Percentiles rank a stretch among this genome's conserved stretches.
These are phyloP conservation scores for Drosophila monieri DNA, from an alignment of 2,888 invertebrate genomes.

Conservation along the genomic window DNA sequence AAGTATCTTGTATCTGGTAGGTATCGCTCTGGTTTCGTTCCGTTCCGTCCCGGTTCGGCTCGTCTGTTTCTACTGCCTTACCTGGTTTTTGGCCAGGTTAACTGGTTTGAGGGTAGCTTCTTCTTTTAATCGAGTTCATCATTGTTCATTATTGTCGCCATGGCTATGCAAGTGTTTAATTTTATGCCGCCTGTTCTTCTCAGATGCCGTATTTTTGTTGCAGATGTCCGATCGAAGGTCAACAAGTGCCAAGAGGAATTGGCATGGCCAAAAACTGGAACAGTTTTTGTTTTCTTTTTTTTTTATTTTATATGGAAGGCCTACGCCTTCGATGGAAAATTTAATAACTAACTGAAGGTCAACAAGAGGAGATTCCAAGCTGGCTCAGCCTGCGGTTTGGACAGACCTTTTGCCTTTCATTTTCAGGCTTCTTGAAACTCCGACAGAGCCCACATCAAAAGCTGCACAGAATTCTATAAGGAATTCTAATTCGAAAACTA, in stretches of 20 bases:
- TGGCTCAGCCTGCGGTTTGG: slow-evolving; percentile 61
- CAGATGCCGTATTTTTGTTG: slow-evolving; percentile 44
- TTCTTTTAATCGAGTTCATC: slow-evolving; percentile 75
- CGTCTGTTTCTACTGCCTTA: slow-evolving; percentile 8
- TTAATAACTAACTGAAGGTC: slow-evolving; percentile 76
- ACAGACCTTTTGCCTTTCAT: slow-evolving; percentile 62
- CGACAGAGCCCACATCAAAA: slow-evolving; percentile 30
- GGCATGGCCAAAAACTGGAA: slow-evolving; percentile 64
- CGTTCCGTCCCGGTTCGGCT: neutral
- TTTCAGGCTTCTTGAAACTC: slow-evolving; percentile 38
- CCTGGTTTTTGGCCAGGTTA: slow-evolving; percentile 43
- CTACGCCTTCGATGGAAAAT: slow-evolving; percentile 74
- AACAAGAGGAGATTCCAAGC: slow-evolving; percentile 63
- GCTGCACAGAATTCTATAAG: slow-evolving; percentile 30
- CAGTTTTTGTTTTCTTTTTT: slow-evolving; percentile 27
- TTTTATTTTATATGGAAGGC: slow-evolving; percentile 30
- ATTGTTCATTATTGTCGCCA: slow-evolving; percentile 79
- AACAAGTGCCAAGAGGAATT: slow-evolving; percentile 76
- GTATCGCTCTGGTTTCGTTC: slow-evolving; percentile 46
- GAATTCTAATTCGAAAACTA: slow-evolving; percentile 40
- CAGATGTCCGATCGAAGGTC: slow-evolving; percentile 58
- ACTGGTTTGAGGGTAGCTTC: slow-evolving; percentile 64
- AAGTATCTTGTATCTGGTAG: slow-evolving; percentile 40
- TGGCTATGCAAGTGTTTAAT: slow-evolving; percentile 74
- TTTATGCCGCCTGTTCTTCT: slow-evolving; percentile 69